These are phyloP conservation scores for Pseudorasbora parva DNA, from an alignment of 2,113 vertebrate genomes.

Conservation along the genomic window DNA sequence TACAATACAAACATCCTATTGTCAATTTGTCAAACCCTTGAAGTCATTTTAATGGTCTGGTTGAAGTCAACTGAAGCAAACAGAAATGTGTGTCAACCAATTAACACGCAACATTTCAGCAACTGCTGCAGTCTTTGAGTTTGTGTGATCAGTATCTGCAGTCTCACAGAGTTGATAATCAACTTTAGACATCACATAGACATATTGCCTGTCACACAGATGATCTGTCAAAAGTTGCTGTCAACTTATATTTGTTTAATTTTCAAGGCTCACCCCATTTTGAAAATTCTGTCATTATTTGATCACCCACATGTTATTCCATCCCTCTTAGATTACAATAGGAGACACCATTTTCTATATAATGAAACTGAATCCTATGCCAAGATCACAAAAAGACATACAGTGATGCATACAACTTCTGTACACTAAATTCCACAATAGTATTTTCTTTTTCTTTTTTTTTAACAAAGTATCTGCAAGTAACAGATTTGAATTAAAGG, in stretches of 20 bases:
- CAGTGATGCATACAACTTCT: not conserved
- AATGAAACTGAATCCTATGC: too few species aligned
- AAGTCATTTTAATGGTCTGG: not conserved
- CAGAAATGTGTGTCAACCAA: constrained; percentile 12
- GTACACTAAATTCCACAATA: not conserved
- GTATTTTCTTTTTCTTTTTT: too few species aligned
- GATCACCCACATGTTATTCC: not conserved
- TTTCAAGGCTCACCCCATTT: not conserved
- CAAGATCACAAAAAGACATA: not conserved
- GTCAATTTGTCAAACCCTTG: not conserved
- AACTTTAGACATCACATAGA: not conserved
- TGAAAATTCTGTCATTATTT: not conserved
- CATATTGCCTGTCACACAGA: not conserved
- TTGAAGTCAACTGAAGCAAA: constrained; percentile 42
- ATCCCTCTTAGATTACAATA: too few species aligned
- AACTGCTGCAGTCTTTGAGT: constrained; percentile 15
- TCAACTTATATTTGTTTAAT: not conserved
- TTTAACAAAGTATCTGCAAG: too few species aligned
- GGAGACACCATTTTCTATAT: too few species aligned
- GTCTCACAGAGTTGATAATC: not conserved
- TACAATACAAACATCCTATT: not conserved
- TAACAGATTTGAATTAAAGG: too few species aligned
- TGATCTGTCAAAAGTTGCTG: not conserved
- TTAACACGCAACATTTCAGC: not conserved
- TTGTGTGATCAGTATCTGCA: constrained; percentile 15